phyloP scores from a whole-genome alignment of 2,113 vertebrate species.

The Bungarus multicinctus region DNA sequence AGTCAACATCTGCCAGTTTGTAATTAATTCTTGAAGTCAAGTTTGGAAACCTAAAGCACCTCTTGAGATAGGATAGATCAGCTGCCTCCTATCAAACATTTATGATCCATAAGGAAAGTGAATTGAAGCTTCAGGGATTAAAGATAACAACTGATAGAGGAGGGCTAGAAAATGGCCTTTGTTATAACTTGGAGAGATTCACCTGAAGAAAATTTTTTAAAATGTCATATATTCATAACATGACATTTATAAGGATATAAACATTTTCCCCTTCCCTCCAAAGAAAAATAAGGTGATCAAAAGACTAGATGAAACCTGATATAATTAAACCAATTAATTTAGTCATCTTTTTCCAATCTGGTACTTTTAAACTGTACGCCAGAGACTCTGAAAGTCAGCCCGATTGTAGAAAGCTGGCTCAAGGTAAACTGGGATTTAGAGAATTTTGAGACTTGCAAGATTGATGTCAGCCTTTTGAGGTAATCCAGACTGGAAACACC shows the following conservation, averaged over 20 bases:
- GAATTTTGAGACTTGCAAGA: neutral
- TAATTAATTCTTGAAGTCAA: constrained; percentile 25
- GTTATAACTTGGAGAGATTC: neutral
- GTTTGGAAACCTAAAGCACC: constrained; percentile 51
- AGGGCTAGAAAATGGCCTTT: neutral
- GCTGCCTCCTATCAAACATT: constrained; percentile 56
- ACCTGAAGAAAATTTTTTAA: neutral
- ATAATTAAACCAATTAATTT: neutral
- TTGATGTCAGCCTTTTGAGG: neutral
- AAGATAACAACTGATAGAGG: neutral
- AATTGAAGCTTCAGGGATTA: constrained; percentile 25
- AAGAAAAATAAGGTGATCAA: neutral
- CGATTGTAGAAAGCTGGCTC: neutral
- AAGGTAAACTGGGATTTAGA: neutral
- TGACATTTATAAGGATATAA: neutral
- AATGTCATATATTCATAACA: neutral
- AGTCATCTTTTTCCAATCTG: neutral
- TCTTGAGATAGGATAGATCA: constrained; percentile 44
- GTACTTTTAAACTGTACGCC: neutral
- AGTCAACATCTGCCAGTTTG: constrained; percentile 54
- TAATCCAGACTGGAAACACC: neutral
- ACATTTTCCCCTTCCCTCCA: neutral
- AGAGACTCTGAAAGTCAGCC: neutral
- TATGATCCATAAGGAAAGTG: constrained; percentile 18
- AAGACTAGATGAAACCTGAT: neutral